Evolutionary conservation across 2,113 vertebrate genomes (phyloP), one percentile per base, ranked within the genome.

Genomic region (Scartelaos histophorus): DNA sequence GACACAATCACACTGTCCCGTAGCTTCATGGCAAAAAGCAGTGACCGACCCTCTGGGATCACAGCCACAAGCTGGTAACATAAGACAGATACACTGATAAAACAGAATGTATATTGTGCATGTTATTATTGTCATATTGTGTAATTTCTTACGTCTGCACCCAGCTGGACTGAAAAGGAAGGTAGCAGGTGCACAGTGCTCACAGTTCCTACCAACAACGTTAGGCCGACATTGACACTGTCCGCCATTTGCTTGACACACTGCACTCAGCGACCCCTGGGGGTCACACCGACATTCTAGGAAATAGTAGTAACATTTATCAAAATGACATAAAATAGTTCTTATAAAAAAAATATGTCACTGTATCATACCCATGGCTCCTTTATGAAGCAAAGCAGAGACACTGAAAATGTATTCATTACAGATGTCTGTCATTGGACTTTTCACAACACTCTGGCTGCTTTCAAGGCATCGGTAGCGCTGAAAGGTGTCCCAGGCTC

Each of bases 401-500:
- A 97, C 94, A 68, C 97, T 99, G 75, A 97, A 96, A 89, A 99
- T 96, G 69, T 97, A 97, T 74, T 95, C 92, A 84, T 89, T 94
- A 80, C 98, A 99, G 88, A 99, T 96, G 3, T 98, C 95, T 0
- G 96, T 98, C 94, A 97, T 93, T 0, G 96, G 97, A 12, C 94
- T 96, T 87, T 99, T 98, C 61, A 98, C 92, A 35, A 99, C 96
- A 0, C 95, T 98, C 79, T 95, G 93, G 91, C 97, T 98, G 86
- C 94, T 97, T 88, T 99, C 98, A 88, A 97, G 85, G 75, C 98
- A 99, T 47, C 97, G 92, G 86, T 99, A 99, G 79, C 97, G 94
- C 87, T 97, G 95, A 80, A 98, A 99, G 47, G 95, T 98, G 70
- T 98, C 96, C 97, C 97, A 99, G 79, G 93, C 95, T 0, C 90